Evolutionary conservation across 2,888 invertebrate genomes (phyloP).

Genomic region (Eurytoma californica): DNA sequence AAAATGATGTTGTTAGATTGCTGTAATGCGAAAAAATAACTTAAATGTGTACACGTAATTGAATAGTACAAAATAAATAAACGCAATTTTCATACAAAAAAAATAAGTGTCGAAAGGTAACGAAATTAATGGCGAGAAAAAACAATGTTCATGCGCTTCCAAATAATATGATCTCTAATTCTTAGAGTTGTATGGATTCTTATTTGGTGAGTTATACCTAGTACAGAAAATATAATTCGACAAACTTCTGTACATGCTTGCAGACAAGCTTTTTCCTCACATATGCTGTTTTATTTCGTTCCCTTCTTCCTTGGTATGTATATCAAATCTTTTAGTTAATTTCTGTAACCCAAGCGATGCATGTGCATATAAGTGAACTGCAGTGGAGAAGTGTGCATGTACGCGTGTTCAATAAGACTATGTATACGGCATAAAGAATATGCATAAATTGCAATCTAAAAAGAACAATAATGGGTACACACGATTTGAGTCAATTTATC

Average conservation of each 20-base stretch:
- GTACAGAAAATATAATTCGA: conserved; percentile 12
- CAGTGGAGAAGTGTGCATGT: background rate
- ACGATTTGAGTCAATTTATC: conserved; percentile 56
- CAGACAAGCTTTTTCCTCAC: too few relatives aligned
- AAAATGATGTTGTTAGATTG: too few relatives aligned
- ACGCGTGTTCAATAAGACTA: background rate
- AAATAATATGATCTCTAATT: too few relatives aligned
- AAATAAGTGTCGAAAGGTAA: too few relatives aligned
- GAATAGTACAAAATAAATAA: too few relatives aligned
- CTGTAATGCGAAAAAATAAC: too few relatives aligned
- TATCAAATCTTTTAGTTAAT: background rate
- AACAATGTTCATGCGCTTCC: too few relatives aligned
- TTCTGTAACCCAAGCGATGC: background rate
- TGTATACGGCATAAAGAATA: conserved; percentile 33
- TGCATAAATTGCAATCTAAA: background rate
- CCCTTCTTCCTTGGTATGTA: too few relatives aligned
- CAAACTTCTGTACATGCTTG: conserved; percentile 5
- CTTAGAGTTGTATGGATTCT: background rate
- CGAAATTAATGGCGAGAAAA: too few relatives aligned
- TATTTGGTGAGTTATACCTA: conserved; percentile 35
- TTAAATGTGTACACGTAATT: too few relatives aligned
- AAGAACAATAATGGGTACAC: conserved; percentile 20
- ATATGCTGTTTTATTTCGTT: too few relatives aligned
- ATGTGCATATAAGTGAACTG: background rate
- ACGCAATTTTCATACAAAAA: too few relatives aligned